These are phyloP conservation scores for Biston betularia DNA, from an alignment of 2,888 invertebrate genomes.

Conservation along the genomic window DNA sequence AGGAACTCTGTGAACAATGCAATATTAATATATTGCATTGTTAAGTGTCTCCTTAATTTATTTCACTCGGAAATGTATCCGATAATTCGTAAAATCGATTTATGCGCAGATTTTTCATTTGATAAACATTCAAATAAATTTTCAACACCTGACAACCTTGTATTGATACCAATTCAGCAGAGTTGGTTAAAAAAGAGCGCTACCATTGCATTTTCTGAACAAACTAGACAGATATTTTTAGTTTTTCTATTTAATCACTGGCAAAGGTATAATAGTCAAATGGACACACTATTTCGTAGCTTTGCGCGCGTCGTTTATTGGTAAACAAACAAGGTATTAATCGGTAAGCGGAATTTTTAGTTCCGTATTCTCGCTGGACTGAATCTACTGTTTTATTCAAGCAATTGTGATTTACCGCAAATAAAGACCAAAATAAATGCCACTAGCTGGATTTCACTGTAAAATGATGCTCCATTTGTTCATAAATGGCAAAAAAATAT, in stretches of 20 bases:
- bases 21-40: no score
- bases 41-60: no score
- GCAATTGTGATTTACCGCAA: no score
- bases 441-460: no score
- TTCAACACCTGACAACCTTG: constrained; percentile 22
- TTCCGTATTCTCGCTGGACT: constrained; percentile 6
- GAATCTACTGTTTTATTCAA: no score
- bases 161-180: no score
- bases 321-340: constrained; percentile 17
- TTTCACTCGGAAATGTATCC: no score
- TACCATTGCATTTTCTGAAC: not conserved
- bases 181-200: not conserved
- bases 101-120: constrained; percentile 13
- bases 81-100: not conserved
- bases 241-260: not conserved
- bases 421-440: no score
- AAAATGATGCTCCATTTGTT: no score
- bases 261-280: not conserved
- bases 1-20: no score
- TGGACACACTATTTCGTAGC: not conserved
- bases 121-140: constrained; percentile 18
- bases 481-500: no score
- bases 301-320: constrained; percentile 24
- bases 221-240: not conserved
- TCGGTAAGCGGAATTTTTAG: not conserved